Percentiles rank a stretch among this genome's conserved stretches.
Evolutionary conservation across 2,113 vertebrate genomes (phyloP).

Genomic region (Trichechus manatus): DNA sequence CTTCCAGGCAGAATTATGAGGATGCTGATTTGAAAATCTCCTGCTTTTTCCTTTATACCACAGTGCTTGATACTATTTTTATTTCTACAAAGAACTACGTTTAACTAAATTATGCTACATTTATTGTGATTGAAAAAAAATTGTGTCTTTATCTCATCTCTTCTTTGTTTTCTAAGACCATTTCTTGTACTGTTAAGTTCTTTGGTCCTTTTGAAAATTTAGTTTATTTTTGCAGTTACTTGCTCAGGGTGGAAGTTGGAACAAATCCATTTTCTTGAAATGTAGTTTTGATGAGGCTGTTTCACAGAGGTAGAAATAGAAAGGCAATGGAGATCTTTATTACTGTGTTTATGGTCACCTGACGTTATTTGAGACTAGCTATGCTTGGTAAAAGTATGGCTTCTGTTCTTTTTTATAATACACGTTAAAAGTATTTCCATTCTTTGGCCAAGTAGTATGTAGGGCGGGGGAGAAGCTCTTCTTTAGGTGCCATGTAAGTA

Average conservation of each 20-base stretch:
- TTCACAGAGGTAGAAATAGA: conserved; percentile 58
- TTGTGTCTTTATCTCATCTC: not conserved
- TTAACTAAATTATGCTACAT: not conserved
- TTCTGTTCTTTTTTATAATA: conserved; percentile 77
- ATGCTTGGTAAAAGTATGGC: conserved; percentile 75
- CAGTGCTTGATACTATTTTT: not conserved
- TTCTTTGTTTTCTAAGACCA: conserved; percentile 40
- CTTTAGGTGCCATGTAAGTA: conserved; percentile 50
- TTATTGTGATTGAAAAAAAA: not conserved
- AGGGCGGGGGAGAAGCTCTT: not conserved
- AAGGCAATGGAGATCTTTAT: conserved; percentile 70
- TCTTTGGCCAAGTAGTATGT: conserved; percentile 61
- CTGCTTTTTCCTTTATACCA: not conserved
- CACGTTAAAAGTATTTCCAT: conserved; percentile 70
- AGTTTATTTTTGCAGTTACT: conserved; percentile 72
- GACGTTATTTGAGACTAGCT: conserved; percentile 81
- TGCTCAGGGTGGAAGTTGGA: conserved; percentile 72
- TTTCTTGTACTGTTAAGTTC: conserved; percentile 64
- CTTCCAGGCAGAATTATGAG: not conserved
- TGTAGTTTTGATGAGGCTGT: conserved; percentile 68
- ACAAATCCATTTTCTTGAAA: conserved; percentile 81
- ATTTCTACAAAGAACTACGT: not conserved
- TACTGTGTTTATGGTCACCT: conserved; percentile 80
- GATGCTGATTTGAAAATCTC: not conserved
- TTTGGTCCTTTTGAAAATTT: conserved; percentile 61